These are phyloP conservation scores for Psilopsiagon aymara DNA, from an alignment of 2,113 vertebrate species.

Conservation along the genomic window DNA sequence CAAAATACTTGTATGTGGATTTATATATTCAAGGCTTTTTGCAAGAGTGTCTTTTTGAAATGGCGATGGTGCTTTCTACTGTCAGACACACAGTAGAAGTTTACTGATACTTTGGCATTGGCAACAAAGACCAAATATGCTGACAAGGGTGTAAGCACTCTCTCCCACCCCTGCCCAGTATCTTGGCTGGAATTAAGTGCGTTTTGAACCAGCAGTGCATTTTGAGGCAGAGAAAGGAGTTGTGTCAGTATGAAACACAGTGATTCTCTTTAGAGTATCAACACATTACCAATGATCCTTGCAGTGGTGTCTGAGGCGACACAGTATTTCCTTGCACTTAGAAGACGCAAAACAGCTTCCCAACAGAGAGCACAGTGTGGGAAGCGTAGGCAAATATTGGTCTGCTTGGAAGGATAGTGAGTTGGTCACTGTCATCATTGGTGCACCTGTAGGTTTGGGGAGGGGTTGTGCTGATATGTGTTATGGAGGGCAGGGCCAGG, in stretches of 20 bases:
- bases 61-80: not conserved
- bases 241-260: not conserved
- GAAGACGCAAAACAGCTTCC: not conserved
- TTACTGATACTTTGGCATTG: not conserved
- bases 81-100: not conserved
- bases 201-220: not conserved
- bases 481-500: not conserved
- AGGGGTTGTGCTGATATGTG: not conserved
- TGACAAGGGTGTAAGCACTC: not conserved
- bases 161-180: not conserved
- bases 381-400: not conserved
- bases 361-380: not conserved
- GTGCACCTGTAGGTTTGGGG: not conserved
- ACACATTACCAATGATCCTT: not conserved
- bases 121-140: not conserved
- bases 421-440: not conserved
- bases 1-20: conserved; percentile 29
- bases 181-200: not conserved
- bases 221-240: not conserved
- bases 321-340: not conserved
- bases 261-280: not conserved
- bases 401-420: not conserved
- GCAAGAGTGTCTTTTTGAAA: not conserved
- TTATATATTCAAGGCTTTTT: conserved; percentile 33
- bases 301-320: not conserved